Conservation (phyloP, 1,140 invertebrate species). For the Euglossa dilemma region DNA sequence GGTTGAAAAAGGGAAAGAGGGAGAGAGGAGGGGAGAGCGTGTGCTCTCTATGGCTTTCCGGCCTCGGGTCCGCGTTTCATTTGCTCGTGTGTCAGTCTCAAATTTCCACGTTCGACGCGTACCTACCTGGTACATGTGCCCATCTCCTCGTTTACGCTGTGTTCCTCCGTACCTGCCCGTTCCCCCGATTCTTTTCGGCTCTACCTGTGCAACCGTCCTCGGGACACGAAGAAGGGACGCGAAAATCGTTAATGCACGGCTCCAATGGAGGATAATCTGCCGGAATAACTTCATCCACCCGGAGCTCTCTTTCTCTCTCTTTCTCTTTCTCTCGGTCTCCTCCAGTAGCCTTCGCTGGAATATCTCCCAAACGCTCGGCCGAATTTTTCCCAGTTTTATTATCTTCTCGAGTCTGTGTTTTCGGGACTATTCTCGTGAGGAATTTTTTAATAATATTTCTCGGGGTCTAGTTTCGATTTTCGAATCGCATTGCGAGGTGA, state of each 20-base stretch:
- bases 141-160: not conserved
- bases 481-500: too few species aligned
- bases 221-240: not conserved
- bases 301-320: too few species aligned
- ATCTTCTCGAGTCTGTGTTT: too few species aligned
- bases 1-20: too few species aligned
- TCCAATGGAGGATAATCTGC: not conserved
- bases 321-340: too few species aligned
- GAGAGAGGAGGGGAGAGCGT: not conserved
- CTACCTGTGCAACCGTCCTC: slow-evolving; percentile 18
- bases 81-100: slow-evolving; percentile 37
- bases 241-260: not conserved
- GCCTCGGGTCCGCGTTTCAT: slow-evolving; percentile 22
- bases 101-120: slow-evolving; percentile 47
- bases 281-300: not conserved
- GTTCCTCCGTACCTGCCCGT: not conserved
- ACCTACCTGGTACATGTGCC: slow-evolving; percentile 21
- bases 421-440: too few species aligned
- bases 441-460: too few species aligned
- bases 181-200: not conserved
- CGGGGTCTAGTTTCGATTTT: too few species aligned
- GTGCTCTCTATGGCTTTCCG: slow-evolving; percentile 35
- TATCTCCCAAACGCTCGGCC: too few species aligned
- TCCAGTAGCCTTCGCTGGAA: too few species aligned
- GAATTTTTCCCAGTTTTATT: too few species aligned